Evolutionary conservation across 2,888 invertebrate genomes (phyloP).

Genomic region (Hypena proboscidalis): DNA sequence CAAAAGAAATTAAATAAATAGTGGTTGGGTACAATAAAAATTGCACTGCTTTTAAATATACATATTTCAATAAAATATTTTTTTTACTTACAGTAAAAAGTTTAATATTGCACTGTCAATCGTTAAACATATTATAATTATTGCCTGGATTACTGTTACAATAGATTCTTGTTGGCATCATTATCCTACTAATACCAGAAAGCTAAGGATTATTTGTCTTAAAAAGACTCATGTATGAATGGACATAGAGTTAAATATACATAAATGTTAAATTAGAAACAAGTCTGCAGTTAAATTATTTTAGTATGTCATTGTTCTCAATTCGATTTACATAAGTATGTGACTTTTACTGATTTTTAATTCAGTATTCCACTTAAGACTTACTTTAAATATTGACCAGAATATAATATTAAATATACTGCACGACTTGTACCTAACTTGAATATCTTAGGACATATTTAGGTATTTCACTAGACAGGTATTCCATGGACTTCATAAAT

Average conservation of each 20-base stretch:
- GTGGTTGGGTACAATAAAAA: conserved; percentile 60
- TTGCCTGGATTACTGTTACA: conserved; percentile 54
- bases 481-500: conserved; percentile 42
- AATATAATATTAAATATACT: conserved; percentile 23
- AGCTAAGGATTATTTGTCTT: conserved; percentile 27
- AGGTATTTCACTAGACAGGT: conserved; percentile 44
- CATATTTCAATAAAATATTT: conserved; percentile 57
- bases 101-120: conserved; percentile 80
- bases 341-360: conserved; percentile 35
- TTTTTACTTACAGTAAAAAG: conserved; percentile 81
- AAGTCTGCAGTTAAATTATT: conserved; percentile 34
- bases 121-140: conserved; percentile 54
- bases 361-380: conserved; percentile 33
- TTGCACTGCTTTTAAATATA: conserved; percentile 70
- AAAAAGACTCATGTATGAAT: conserved; percentile 27
- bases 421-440: conserved; percentile 38
- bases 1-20: conserved; percentile 48
- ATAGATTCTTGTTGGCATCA: conserved; percentile 51
- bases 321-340: conserved; percentile 22
- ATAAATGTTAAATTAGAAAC: conserved; percentile 37
- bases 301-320: conserved; percentile 28
- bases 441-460: conserved; percentile 38
- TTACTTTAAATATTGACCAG: conserved; percentile 23
- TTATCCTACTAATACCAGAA: conserved; percentile 43
- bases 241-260: conserved; percentile 38